Evolutionary conservation across 2,888 invertebrate species (phyloP), one percentile per base, ranked within the genome.

Genomic region (Coleophora flavipennella): DNA sequence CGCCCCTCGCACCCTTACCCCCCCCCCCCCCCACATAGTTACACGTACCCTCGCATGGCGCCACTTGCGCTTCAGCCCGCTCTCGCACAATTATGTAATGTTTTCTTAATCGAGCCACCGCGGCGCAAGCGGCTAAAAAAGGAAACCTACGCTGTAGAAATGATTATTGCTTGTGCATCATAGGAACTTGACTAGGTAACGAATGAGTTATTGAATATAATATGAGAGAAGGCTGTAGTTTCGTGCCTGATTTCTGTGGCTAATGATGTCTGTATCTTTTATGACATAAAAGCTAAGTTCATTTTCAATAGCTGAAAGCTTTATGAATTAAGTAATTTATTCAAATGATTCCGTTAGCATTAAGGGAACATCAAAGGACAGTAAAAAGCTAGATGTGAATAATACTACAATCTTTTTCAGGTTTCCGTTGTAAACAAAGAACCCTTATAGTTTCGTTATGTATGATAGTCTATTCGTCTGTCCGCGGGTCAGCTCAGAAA

Each of bases 81-180:
- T 72, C 67, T 73, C 69, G 65, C 68, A 78, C 74, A 80, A 79
- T 81, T 81, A 83, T 79, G 71, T 80, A 80, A 79, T 80, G 74
- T 79, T 81, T 81, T 80, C 75, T 77, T 80, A 78, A 79, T 80
- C 72, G 71, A 75, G 68, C 69, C 62, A 69, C 68, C 69, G 66
- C 66, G 67, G 62, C 59, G n/a, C n/a, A n/a, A n/a, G n/a, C 58
- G 57, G 55, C 68, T 69, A 65, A 72, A 74, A 72, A 70, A 63
- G 58, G 51, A 62, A 62, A 58, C 59, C 51, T 57, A 53, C 54
- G 53, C 51, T 52, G 53, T 44, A 55, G 56, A 55, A 57, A 61
- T 60, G 57, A 66, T 62, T 51, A 48, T 67, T 59, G 60, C 55
- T 54, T 51, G 52, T 55, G 49, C 52, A 45, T 41, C 43, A 46